Conservation (phyloP, 1,140 invertebrate species). For the Drosophila equinoxialis region DNA sequence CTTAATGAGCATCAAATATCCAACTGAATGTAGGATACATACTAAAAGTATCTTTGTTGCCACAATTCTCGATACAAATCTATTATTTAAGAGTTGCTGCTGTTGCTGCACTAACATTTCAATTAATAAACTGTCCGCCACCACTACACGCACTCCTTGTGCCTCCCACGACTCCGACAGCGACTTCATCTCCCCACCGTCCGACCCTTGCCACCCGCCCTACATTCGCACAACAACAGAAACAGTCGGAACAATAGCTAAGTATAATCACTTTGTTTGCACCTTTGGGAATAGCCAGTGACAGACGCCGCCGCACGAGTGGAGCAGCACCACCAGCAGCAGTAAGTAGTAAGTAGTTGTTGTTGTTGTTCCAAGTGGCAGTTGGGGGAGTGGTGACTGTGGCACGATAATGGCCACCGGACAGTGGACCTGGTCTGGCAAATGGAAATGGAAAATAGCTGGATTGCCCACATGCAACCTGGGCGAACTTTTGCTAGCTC, state of each 20-base stretch:
- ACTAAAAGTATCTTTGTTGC: conserved; percentile 46
- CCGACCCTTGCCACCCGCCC: conserved; percentile 26
- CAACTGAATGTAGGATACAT: conserved; percentile 25
- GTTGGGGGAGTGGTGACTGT: conserved; percentile 3
- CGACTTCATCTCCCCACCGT: conserved; percentile 20
- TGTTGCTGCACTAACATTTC: conserved; percentile 71
- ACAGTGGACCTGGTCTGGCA: conserved; percentile 11
- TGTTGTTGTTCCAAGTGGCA: not conserved
- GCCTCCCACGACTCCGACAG: not conserved
- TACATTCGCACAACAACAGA: conserved; percentile 36
- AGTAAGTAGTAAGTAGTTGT: conserved; percentile 10
- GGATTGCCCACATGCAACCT: conserved; percentile 23
- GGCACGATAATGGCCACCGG: conserved; percentile 27
- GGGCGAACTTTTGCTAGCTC: conserved; percentile 25
- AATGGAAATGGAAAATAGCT: conserved; percentile 13
- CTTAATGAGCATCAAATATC: conserved; percentile 82
- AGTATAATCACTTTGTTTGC: conserved; percentile 82
- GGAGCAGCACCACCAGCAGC: conserved; percentile 20
- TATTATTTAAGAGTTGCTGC: conserved; percentile 72
- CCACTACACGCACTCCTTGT: conserved; percentile 39
- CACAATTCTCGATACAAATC: conserved; percentile 80
- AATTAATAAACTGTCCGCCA: conserved; percentile 75
- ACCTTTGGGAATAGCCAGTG: conserved; percentile 78
- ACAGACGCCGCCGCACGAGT: conserved; percentile 67
- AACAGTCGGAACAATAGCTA: conserved; percentile 74